Evolutionary conservation across 2,888 invertebrate genomes (phyloP).

Genomic region (Lasioglossum marginatum): DNA sequence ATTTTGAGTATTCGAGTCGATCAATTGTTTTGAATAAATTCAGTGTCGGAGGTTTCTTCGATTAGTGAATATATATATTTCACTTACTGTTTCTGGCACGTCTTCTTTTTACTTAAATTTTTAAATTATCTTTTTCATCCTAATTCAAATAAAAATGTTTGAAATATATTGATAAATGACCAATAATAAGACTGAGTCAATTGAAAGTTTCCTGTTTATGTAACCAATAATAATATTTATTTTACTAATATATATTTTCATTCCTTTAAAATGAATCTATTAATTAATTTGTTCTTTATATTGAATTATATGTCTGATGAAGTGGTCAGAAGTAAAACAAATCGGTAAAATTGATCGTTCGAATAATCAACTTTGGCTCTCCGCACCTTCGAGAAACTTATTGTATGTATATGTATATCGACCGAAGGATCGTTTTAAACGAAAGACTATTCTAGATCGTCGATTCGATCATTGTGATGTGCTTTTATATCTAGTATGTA

Average conservation of each 20-base stretch:
- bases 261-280: background rate
- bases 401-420: slow-evolving; percentile 64
- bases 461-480: slow-evolving; percentile 72
- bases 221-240: slow-evolving; percentile 12
- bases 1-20: slow-evolving; percentile 51
- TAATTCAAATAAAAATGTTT: background rate
- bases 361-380: slow-evolving; percentile 48
- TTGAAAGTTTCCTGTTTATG: background rate
- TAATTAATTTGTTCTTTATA: background rate
- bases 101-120: slow-evolving; percentile 55
- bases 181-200: background rate
- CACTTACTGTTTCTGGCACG: background rate
- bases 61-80: slow-evolving; percentile 29
- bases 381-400: slow-evolving; percentile 54
- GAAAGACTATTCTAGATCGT: slow-evolving; percentile 67
- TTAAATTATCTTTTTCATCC: background rate
- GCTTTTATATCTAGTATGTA: slow-evolving; percentile 75
- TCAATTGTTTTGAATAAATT: slow-evolving; percentile 35
- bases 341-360: slow-evolving; percentile 27
- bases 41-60: slow-evolving; percentile 6
- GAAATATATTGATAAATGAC: background rate
- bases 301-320: background rate
- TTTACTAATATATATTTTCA: background rate
- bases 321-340: background rate
- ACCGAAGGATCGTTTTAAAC: slow-evolving; percentile 60